A percentile compares a stretch with the other conserved stretches of the same genome.
These are phyloP conservation scores for Drosophila arawakana DNA, from an alignment of 1,140 invertebrate genomes.

Conservation along the genomic window DNA sequence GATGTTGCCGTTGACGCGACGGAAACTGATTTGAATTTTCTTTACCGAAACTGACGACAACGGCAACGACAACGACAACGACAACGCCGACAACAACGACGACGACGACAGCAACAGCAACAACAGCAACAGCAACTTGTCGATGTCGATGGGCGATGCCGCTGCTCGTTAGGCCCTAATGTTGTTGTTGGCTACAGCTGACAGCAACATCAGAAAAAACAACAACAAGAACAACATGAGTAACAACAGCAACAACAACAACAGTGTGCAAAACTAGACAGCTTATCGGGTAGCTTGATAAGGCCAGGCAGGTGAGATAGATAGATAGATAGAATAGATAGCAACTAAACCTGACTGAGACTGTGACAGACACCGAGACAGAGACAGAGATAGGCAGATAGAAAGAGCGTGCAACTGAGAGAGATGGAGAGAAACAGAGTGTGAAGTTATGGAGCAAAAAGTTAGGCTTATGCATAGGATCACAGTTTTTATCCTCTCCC, in stretches of 20 bases:
- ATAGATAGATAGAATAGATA: conserved; percentile 42
- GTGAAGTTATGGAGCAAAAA: neutral
- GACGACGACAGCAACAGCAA: conserved; percentile 25
- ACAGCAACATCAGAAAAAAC: conserved; percentile 20
- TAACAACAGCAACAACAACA: conserved; percentile 27
- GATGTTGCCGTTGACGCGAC: conserved; percentile 51
- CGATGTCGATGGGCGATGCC: conserved; percentile 32
- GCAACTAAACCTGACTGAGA: conserved; percentile 21
- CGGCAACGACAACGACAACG: conserved; percentile 22
- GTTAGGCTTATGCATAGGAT: neutral
- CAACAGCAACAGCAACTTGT: conserved; percentile 25
- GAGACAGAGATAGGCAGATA: neutral
- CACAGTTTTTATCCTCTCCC: neutral
- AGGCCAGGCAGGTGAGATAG: conserved; percentile 47
- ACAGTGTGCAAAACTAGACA: conserved; percentile 51
- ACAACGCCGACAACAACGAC: conserved; percentile 34
- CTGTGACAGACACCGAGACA: neutral
- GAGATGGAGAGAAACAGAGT: neutral
- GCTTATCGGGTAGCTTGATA: conserved; percentile 68
- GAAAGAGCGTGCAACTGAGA: too few relatives aligned
- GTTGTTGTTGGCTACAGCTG: conserved; percentile 20
- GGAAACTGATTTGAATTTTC: conserved; percentile 74
- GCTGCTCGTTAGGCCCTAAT: neutral
- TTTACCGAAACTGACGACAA: conserved; percentile 38
- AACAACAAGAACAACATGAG: conserved; percentile 21